Evolutionary conservation across 2,113 vertebrate species (phyloP), one percentile per base, ranked within the genome.

Genomic region (Gila orcuttii): DNA sequence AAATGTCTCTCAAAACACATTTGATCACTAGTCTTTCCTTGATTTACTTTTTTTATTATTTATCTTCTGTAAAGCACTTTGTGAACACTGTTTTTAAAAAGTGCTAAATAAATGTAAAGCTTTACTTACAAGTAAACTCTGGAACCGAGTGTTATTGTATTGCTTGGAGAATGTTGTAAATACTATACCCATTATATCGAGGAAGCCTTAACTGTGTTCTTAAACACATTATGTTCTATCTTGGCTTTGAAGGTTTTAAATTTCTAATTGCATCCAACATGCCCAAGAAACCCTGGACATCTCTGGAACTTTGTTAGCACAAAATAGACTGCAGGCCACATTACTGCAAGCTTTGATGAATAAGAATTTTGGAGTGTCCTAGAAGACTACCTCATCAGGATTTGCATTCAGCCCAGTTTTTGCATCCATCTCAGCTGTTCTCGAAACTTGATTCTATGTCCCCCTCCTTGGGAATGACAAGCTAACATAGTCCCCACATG

Each of bases 401-500:
- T 52, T 47, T 33, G 23, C 17, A 75, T 45, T 60, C 39, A 62
- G 12, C 69, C 55, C 19, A 57, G 2, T 33, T 83, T 79, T 80
- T 55, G 73, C 45, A 25, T 59, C 45, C n/a, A 59, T 69, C 66
- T 85, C 84, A 69, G 85, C 60, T 89, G 85, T 83, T 82, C 28
- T 78, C 50, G 79, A 85, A 88, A 87, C 57, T 85, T 68, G 25
- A 87, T 25, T 57, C 62, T 79, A 10, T 21, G 28, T 76, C 45
- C 25, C 82, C 47, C 66, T 57, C 66, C 68, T 74, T 74, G 82
- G 71, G 39, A 85, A 66, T 82, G 55, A 57, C 52, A 86, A 21
- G n/a, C 59, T 81, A 81, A 57, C 59, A 52, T 45, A 59, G 50
- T 76, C 42, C 8, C 19, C 31, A 21, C 28, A 71, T 25, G 39